Conservation (phyloP, 2,888 invertebrate species). For the Sinodicranocentrus sp. region DNA sequence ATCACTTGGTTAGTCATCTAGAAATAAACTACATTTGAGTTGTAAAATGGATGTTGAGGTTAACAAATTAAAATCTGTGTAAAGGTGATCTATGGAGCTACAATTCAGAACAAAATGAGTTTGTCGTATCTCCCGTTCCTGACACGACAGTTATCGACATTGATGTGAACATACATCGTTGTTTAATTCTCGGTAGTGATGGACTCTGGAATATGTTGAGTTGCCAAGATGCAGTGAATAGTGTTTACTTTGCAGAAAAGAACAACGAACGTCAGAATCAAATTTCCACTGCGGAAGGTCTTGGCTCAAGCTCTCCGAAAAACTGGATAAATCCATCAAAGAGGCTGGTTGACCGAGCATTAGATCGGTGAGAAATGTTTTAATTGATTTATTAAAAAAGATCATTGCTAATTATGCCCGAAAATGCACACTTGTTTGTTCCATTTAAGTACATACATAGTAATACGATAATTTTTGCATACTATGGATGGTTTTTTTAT, state of each 20-base stretch:
- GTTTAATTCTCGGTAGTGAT: conserved; percentile 97
- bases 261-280: conserved; percentile 83
- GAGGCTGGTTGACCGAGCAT: conserved; percentile 89
- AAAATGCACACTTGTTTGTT: no score
- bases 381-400: neutral
- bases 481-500: conserved; percentile 77
- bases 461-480: neutral
- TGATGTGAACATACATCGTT: conserved; percentile 86
- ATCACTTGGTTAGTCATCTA: conserved; percentile 84
- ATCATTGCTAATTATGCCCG: no score
- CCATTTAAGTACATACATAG: neutral
- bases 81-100: conserved; percentile 97
- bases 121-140: conserved; percentile 98
- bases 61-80: conserved; percentile 62
- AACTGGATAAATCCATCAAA: conserved; percentile 95
- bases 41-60: conserved; percentile 26
- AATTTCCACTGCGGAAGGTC: conserved; percentile 34
- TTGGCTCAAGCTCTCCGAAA: conserved; percentile 58
- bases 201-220: conserved; percentile 98
- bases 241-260: conserved; percentile 89
- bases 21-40: conserved; percentile 31
- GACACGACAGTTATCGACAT: conserved; percentile 93
- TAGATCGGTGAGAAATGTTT: conserved; percentile 78
- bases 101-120: conserved; percentile 92
- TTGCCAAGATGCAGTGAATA: conserved; percentile 88